A percentile compares a stretch with the other conserved stretches of the same genome.
Evolutionary conservation across 2,113 vertebrate genomes (phyloP).

Genomic region (Dipodomys merriami): DNA sequence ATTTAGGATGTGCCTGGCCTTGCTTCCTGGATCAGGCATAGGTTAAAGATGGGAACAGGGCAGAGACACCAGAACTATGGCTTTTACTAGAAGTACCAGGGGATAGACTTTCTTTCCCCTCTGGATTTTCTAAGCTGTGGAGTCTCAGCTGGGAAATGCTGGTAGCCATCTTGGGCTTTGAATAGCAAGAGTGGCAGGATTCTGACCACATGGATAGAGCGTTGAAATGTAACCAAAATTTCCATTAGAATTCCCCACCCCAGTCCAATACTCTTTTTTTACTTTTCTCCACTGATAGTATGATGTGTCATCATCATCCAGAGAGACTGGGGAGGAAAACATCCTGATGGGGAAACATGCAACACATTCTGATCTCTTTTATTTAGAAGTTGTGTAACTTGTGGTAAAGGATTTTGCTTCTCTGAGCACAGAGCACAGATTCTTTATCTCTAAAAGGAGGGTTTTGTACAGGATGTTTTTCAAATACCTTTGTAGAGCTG

Average conservation of each 20-base stretch:
- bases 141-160: not conserved
- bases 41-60: not conserved
- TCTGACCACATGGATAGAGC: not conserved
- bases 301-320: not conserved
- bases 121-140: not conserved
- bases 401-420: not conserved
- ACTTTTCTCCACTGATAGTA: not conserved
- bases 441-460: not conserved
- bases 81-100: not conserved
- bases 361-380: not conserved
- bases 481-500: not conserved
- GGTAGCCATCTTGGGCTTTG: not conserved
- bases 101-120: not conserved
- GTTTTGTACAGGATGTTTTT: not conserved
- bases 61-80: not conserved
- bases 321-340: not conserved
- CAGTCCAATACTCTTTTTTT: not conserved
- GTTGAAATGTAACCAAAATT: not conserved
- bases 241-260: not conserved
- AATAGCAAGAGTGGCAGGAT: not conserved
- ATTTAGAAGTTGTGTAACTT: not conserved
- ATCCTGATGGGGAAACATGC: not conserved
- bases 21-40: not conserved
- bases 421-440: not conserved
- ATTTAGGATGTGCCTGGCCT: not conserved